Conservation (phyloP, 2,113 vertebrate genomes). For the Oreocharis arfaki region DNA sequence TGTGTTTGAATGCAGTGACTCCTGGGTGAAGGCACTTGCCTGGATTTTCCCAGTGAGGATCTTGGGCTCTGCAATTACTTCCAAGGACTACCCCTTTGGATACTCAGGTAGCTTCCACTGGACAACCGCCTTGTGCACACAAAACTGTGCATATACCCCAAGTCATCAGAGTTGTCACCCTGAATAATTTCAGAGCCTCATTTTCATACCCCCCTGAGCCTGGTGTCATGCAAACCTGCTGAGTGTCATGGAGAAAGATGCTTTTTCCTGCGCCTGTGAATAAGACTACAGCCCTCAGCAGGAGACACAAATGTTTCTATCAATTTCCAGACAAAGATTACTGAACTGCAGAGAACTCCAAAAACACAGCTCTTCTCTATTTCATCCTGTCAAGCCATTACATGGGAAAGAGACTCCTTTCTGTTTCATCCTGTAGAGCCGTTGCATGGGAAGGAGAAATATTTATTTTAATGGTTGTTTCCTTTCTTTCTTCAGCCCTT, state of each 20-base stretch:
- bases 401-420: neutral
- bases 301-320: neutral
- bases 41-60: neutral
- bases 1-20: neutral
- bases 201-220: neutral
- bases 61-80: neutral
- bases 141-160: neutral
- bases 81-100: neutral
- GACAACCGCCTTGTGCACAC: neutral
- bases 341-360: neutral
- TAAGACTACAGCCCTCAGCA: neutral
- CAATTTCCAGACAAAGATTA: neutral
- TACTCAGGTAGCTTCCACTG: neutral
- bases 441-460: neutral
- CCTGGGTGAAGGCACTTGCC: neutral
- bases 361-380: neutral
- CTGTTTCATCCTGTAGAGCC: neutral
- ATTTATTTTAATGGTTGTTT: neutral
- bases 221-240: neutral
- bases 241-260: neutral
- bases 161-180: rapidly evolving
- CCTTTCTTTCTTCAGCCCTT: neutral
- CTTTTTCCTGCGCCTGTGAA: neutral
- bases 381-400: neutral
- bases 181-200: neutral